phyloP scores from a whole-genome alignment of 2,113 vertebrate species.

The Fregetta grallaria region DNA sequence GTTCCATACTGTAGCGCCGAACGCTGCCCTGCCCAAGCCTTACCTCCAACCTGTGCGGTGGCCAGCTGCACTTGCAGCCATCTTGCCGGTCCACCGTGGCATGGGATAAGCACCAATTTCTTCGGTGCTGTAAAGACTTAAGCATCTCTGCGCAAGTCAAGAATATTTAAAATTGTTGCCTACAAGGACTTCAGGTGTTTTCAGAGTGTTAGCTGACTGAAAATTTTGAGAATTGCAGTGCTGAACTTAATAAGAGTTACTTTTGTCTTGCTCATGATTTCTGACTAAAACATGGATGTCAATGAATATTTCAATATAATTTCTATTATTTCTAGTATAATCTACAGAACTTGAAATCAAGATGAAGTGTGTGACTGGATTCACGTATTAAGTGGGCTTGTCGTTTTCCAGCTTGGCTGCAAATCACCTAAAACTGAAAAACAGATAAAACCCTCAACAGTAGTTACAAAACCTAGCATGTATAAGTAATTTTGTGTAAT shows the following conservation, averaged over 20 bases:
- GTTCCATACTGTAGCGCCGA: accelerated
- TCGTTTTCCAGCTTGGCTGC: not conserved
- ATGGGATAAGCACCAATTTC: not conserved
- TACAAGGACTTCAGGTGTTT: not conserved
- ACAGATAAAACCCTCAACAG: not conserved
- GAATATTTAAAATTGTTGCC: not conserved
- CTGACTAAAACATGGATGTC: not conserved
- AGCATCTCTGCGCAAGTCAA: not conserved
- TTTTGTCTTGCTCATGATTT: not conserved
- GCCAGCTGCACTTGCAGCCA: too few relatives aligned
- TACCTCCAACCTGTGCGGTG: accelerated
- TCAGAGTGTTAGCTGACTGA: not conserved
- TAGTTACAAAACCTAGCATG: not conserved
- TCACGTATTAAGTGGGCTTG: not conserved
- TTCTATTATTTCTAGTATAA: not conserved
- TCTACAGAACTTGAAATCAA: not conserved
- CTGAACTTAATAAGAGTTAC: not conserved
- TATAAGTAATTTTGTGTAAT: not conserved
- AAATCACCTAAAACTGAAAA: not conserved
- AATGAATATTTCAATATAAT: not conserved
- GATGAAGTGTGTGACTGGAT: not conserved
- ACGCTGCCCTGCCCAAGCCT: not conserved
- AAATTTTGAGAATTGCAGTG: not conserved
- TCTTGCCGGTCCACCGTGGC: not conserved
- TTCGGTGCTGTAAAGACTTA: not conserved